Conservation (phyloP, 2,797 vertebrate genomes). For the Eremophila alpestris region DNA sequence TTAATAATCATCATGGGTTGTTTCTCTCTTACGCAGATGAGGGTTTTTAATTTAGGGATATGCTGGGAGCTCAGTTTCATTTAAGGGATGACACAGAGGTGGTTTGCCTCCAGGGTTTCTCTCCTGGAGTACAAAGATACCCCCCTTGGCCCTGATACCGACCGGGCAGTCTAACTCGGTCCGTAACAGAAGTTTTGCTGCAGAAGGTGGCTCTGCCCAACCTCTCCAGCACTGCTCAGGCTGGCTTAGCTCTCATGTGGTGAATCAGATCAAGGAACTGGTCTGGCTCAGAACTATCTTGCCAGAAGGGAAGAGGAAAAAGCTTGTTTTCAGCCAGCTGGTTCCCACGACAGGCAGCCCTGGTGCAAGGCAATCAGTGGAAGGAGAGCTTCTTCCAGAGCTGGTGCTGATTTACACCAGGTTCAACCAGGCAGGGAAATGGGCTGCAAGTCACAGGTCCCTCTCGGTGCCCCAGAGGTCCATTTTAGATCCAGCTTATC, state of each 20-base stretch:
- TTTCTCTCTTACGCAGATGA: slow-evolving; percentile 3
- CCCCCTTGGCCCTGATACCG: background rate
- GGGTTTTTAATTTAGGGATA: slow-evolving; percentile 38
- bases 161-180: background rate
- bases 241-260: background rate
- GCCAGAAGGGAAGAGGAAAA: background rate
- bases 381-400: background rate
- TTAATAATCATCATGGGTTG: background rate
- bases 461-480: background rate
- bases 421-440: background rate
- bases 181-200: background rate
- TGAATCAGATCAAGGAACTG: background rate
- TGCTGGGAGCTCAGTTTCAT: slow-evolving; percentile 1
- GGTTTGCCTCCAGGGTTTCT: background rate
- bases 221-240: background rate
- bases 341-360: background rate
- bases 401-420: background rate
- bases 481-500: background rate
- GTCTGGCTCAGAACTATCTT: background rate
- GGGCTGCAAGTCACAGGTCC: background rate
- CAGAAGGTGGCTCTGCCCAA: background rate
- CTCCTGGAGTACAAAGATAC: slow-evolving; percentile 7
- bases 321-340: background rate
- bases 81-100: slow-evolving; percentile 8
- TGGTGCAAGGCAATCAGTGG: fast-evolving